Base-by-base conservation (phyloP, 2,888 invertebrate species). In the Portevinia maculata region DNA sequence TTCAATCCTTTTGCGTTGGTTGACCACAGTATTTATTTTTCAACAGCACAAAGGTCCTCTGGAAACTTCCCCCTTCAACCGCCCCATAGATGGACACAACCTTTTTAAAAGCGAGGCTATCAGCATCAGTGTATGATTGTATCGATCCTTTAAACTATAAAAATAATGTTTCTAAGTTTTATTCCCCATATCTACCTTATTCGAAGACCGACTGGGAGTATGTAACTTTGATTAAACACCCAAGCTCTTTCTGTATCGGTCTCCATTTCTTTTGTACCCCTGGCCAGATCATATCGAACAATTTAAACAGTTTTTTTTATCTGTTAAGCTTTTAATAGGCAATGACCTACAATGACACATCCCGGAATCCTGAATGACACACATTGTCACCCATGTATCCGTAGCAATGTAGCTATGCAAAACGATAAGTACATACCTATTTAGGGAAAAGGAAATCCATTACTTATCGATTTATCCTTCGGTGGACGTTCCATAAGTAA, bases 391-490 rank as follows among this genome's bases (percentile, higher is more conserved):
- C n/a, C 7, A n/a, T 15, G 13, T 1, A 39, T 13, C 34, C n/a
- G 24, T 24, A 24, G 37, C 37, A 4, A 3, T 5, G n/a, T 5
- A n/a, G 41, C 41, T 8, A 15, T 41, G 9, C 17, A 1, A 15
- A 6, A 6, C 1, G 17, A 41, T 41, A 8, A 4, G 50, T 74
- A n/a, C n/a, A n/a, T n/a, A n/a, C n/a, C n/a, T n/a, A 64, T 67
- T 81, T 70, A 70, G 46, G 32, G 62, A 57, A 70, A 81, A 57
- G 46, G 39, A 75, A 75, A 81, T 74, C 59, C 64, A 81, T 74
- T 81, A 75, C 70, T 75, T 81, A 81, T 81, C 69, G 75, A 64
- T 75, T 64, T 74, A 64, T 75, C 75, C 69, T 48, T 41, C 37
- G 44, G 37, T 44, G 50, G 55, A 62, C 57, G 57, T 70, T 60